These are phyloP conservation scores for Thumatha senex DNA, from an alignment of 2,888 invertebrate species.

Conservation along the genomic window DNA sequence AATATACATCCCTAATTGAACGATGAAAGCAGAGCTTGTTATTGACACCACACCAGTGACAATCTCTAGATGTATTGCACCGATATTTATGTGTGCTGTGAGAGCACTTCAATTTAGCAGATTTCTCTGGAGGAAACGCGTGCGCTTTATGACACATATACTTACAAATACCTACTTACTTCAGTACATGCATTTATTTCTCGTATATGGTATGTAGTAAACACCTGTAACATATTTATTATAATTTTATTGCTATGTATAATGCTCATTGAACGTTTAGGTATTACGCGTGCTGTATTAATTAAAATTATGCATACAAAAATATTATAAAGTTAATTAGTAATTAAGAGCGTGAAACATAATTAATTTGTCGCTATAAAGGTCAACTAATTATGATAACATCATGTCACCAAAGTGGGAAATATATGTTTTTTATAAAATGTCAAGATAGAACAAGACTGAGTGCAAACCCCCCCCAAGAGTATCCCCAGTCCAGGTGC, in stretches of 20 bases:
- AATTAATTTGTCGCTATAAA: neutral
- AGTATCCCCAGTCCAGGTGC: no score
- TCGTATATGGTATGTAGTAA: neutral
- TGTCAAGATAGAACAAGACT: no score
- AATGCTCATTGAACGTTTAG: no score
- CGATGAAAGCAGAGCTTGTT: neutral
- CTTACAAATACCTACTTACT: no score
- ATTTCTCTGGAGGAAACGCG: slow-evolving; percentile 48
- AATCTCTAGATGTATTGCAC: neutral
- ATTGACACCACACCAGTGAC: neutral
- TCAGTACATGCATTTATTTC: neutral
- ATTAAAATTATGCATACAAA: slow-evolving; percentile 15
- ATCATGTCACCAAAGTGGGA: neutral
- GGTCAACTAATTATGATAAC: slow-evolving; percentile 2
- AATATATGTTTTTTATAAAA: neutral
- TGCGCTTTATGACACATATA: slow-evolving; percentile 18
- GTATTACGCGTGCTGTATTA: neutral
- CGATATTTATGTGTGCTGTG: no score
- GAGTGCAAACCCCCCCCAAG: no score
- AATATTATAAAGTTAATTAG: neutral
- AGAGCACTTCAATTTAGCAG: slow-evolving; percentile 35
- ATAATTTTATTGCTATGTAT: no score
- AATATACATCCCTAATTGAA: neutral
- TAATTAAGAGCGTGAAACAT: slow-evolving; percentile 9
- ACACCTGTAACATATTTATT: no score